A percentile compares a stretch with the other conserved stretches of the same genome.
Evolutionary conservation across 2,113 vertebrate species (phyloP).

Genomic region (Bolborhynchus lineola): DNA sequence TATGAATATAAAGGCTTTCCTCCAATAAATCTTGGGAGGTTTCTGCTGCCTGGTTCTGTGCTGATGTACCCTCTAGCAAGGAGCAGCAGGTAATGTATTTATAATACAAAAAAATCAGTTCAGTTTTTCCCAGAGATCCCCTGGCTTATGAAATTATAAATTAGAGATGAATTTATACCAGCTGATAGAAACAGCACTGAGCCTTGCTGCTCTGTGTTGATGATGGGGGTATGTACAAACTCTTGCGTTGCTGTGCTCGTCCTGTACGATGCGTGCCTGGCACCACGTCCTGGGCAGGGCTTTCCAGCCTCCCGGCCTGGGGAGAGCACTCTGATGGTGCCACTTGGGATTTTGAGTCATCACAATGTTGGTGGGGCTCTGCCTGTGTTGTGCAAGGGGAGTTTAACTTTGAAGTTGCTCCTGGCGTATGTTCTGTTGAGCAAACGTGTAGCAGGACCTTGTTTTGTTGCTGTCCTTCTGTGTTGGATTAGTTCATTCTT

Average conservation of each 20-base stretch:
- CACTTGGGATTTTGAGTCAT: neutral
- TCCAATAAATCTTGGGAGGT: neutral
- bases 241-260: neutral
- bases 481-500: neutral
- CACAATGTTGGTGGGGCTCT: neutral
- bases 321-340: neutral
- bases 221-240: neutral
- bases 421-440: neutral
- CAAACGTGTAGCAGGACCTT: neutral
- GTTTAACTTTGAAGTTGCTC: conserved; percentile 36
- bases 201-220: neutral
- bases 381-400: neutral
- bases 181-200: neutral
- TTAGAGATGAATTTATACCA: neutral
- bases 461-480: conserved; percentile 4
- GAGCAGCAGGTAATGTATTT: neutral
- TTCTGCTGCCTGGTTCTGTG: neutral
- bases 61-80: neutral
- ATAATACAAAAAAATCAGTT: neutral
- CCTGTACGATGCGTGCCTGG: fast-evolving
- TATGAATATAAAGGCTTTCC: neutral
- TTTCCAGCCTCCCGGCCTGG: neutral
- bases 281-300: fast-evolving
- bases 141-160: neutral
- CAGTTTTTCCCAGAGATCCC: neutral